phyloP scores from a whole-genome alignment of 2,113 vertebrate species.

The Pterophyllum scalare region DNA sequence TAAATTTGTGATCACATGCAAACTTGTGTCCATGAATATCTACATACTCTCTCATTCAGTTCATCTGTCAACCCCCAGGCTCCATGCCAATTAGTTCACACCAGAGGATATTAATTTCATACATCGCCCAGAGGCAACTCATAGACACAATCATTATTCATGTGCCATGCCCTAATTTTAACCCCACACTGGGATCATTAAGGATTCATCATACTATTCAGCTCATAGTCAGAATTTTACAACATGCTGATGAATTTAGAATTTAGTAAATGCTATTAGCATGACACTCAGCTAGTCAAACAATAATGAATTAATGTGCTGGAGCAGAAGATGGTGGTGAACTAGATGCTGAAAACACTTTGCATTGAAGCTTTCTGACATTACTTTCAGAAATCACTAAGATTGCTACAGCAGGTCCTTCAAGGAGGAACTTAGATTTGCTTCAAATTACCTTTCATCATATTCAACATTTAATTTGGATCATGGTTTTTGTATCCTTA shows the following conservation, averaged over 20 bases:
- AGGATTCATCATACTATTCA: conserved; percentile 55
- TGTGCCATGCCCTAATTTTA: conserved; percentile 39
- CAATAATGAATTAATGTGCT: conserved; percentile 31
- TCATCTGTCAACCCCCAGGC: conserved; percentile 41
- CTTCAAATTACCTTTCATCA: neutral
- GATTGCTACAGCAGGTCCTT: neutral
- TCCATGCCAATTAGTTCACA: conserved; percentile 55
- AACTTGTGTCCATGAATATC: neutral
- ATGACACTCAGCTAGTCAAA: conserved; percentile 23
- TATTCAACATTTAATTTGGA: neutral
- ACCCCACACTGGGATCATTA: conserved; percentile 47
- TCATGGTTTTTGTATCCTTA: neutral
- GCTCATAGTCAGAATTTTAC: conserved; percentile 14
- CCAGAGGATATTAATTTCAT: conserved; percentile 60
- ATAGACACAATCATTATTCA: conserved; percentile 53
- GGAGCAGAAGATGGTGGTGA: neutral
- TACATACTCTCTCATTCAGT: conserved; percentile 1
- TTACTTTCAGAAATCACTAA: neutral
- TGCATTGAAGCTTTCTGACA: neutral
- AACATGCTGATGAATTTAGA: conserved; percentile 51
- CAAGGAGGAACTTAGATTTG: conserved; percentile 11
- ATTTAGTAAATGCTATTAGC: conserved; percentile 30
- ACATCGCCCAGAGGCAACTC: conserved; percentile 35
- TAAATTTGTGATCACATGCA: neutral
- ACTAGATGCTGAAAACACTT: conserved; percentile 1